A percentile compares a stretch with the other conserved stretches of the same genome.
Evolutionary conservation across 2,113 vertebrate species (phyloP).

Genomic region (Pungitius pungitius): DNA sequence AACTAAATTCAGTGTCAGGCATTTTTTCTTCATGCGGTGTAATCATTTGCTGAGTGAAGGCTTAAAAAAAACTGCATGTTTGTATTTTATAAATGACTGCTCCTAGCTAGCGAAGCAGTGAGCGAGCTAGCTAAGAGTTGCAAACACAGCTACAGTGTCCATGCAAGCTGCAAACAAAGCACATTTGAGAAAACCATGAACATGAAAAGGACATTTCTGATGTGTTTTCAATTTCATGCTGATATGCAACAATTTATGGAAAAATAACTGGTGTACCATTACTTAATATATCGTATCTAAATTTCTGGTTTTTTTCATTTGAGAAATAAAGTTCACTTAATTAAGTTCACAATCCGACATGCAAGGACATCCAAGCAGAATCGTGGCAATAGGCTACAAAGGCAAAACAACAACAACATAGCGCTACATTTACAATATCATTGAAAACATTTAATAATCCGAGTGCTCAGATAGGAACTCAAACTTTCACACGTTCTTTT

Average conservation of each 20-base stretch:
- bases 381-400: neutral
- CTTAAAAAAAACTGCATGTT: constrained; percentile 45
- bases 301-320: neutral
- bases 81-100: constrained; percentile 41
- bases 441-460: neutral
- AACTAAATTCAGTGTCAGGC: constrained; percentile 14
- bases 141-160: constrained; percentile 37
- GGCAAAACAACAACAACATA: neutral
- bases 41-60: constrained; percentile 49
- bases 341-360: neutral
- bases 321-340: too few relatives aligned
- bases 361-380: neutral
- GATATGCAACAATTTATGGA: neutral
- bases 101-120: constrained; percentile 32
- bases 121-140: constrained; percentile 36
- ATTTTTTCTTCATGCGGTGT: constrained; percentile 33
- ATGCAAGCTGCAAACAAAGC: constrained; percentile 28
- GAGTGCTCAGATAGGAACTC: neutral
- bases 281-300: neutral
- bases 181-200: constrained; percentile 18
- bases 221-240: neutral
- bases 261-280: neutral
- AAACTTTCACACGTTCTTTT: neutral
- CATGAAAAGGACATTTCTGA: constrained; percentile 17
- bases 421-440: neutral